Base-by-base conservation (phyloP, 2,113 vertebrate species). In the Gobius niger region DNA sequence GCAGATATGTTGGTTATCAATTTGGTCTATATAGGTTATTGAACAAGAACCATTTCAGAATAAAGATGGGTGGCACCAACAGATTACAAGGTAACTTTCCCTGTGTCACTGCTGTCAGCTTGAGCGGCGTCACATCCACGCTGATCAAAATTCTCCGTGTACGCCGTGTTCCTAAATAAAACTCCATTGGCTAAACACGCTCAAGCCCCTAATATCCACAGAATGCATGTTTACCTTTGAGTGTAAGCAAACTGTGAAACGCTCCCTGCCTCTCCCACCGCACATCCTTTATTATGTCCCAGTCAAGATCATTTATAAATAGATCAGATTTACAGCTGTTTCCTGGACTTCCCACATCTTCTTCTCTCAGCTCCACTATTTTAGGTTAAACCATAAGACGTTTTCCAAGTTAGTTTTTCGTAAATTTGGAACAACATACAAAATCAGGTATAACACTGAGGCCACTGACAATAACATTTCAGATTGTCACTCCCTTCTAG, bases 241-340 rank as follows among this genome's bases (percentile, higher is more conserved):
- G 64, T 75, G 72, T 80, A 82, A 87, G 84, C 86, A 85, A 77
- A 61, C 72, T 47, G 59, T 51, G 47, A 49, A 18, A 19, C 5
- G 51, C 24, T 18, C 51, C n/a, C 18, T 24, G 18, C 52, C 62
- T 76, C 76, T 78, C 78, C 77, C 74, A 69, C 77, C 73, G 72
- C 68, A 82, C 76, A 83, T 84, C 75, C 76, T 86, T 85, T 82
- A 83, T 87, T 82, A 85, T 84, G 81, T 73, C 67, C 67, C 72
- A 76, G 77, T 42, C 72, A 69, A 76, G 83, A 80, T 75, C 72
- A 52, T 77, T 87, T 89, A 86, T 88, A 89, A 90, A 92, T 89
- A 89, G 86, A 87, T 82, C 83, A 86, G 86, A 90, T 90, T 86
- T 87, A 87, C 90, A 92, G 90, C 91, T 89, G 89, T 82, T 91